Conservation (phyloP, 1,140 invertebrate species). For the Formica selysi region DNA sequence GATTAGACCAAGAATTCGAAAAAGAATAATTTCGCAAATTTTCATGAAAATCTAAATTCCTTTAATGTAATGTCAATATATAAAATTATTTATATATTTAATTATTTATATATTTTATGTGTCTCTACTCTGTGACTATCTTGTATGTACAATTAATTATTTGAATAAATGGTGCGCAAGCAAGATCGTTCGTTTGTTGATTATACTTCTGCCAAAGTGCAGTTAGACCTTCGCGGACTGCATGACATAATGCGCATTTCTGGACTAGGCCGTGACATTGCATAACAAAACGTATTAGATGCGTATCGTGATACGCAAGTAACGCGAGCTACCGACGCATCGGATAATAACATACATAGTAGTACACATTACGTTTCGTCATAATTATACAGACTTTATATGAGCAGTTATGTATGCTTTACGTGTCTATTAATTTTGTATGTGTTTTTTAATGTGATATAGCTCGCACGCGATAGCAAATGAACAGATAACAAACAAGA, state of each 20-base stretch:
- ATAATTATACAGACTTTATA: slow-evolving; percentile 38
- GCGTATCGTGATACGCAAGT: slow-evolving; percentile 30
- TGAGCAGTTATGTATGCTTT: slow-evolving; percentile 2
- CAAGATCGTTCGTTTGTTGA: background rate
- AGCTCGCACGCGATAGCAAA: background rate
- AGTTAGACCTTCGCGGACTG: slow-evolving; percentile 5
- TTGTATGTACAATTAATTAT: slow-evolving; percentile 4
- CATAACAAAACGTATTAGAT: slow-evolving; percentile 49
- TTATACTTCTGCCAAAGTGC: slow-evolving; percentile 40
- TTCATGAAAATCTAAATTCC: background rate
- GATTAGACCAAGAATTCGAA: no score
- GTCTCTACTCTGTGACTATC: background rate
- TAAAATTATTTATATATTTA: background rate
- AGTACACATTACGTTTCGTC: slow-evolving; percentile 34
- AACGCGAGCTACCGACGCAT: slow-evolving; percentile 14
- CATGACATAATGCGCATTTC: slow-evolving; percentile 52
- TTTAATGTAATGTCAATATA: background rate
- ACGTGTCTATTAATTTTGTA: slow-evolving; percentile 22
- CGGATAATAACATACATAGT: background rate
- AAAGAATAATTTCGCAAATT: background rate
- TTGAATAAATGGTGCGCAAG: background rate
- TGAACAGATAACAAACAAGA: background rate
- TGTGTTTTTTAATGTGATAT: slow-evolving; percentile 1
- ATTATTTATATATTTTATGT: no score
- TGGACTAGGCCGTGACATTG: slow-evolving; percentile 56